Evolutionary conservation across 92 coral and sea anemone species (phyloP), one percentile per base, ranked within the genome.

Genomic region (Nematostella vectensis): DNA sequence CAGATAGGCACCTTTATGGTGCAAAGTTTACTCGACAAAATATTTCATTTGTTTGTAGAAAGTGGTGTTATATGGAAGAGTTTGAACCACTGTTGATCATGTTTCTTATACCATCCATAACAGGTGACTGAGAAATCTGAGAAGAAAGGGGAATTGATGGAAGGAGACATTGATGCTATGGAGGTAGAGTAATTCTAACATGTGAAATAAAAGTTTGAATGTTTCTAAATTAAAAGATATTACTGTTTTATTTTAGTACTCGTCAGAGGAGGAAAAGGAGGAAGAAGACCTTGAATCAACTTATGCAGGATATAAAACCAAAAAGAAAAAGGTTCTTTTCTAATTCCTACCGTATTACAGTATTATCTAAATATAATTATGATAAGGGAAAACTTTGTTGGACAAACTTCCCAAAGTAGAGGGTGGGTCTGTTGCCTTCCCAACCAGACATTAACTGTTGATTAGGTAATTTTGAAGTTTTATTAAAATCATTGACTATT

Each of bases 291-390:
- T 82, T 23, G 97, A 89, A 57, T 81, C 95, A 42, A 81, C 85
- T 3, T 80, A 80, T 60, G 74, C 94, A 25, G 78, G 89, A 10
- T 89, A 72, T 62, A 81, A 87, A 59, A 89, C 97, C 31, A 89
- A 89, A 58, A 87, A 86, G 79, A 89, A 89, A 61, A 89, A 89
- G 86, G 97, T 89, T n/a, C n/a, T n/a, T n/a, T n/a, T n/a, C n/a
- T n/a, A n/a, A 50, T n/a, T n/a, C n/a, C n/a, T n/a, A n/a, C n/a
- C n/a, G n/a, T n/a, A n/a, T n/a, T n/a, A n/a, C n/a, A n/a, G n/a
- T n/a, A n/a, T n/a, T n/a, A n/a, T n/a, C n/a, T n/a, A n/a, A n/a
- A n/a, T n/a, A n/a, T n/a, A n/a, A n/a, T n/a, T n/a, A n/a, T n/a
- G n/a, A n/a, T n/a, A n/a, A n/a, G n/a, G n/a, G n/a, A n/a, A n/a